Evolutionary conservation across 2,888 invertebrate species (phyloP), one percentile per base, ranked within the genome.

Genomic region (Netelia inedita): DNA sequence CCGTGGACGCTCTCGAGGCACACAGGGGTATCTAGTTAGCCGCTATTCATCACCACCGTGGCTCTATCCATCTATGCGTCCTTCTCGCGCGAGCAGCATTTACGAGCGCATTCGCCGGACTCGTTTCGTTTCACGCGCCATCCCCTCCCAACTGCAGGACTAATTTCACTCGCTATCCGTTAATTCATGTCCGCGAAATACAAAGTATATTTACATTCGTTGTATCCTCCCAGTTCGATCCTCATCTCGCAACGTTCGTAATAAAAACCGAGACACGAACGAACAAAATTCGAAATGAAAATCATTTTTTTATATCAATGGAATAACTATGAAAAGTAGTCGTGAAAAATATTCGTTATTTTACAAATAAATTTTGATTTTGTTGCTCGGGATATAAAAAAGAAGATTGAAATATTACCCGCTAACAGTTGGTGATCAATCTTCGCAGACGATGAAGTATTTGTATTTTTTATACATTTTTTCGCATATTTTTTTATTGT

Each of bases 21-120:
- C 43, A 69, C 66, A 53, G 71, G 66, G 16, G 35, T 66, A 72
- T 61, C 75, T 83, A 80, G 80, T 84, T 84, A 84, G 84, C 73
- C 35, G 80, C 80, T 63, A 80, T 80, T 84, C 84, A 84, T 72
- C 76, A 59, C 68, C 41, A 50, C 41, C 21, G 55, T 69, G 41
- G 74, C 16, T 23, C 66, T 41, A 16, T 69, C 14, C 55, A 35
- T 69, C 35, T 55, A 55, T 63, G 21, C 16, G 63, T 28, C 59
- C 19, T 16, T 16, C 57, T 79, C 55, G 23, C 65, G 16, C 43
- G 41, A 16, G n/a, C 43, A 28, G 59, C 69, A 46, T 50, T 79
- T 59, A 59, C 53, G 9, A 73, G 53, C 61, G 53, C 80, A 59
- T 61, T 53, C 66, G 55, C 71, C 61, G 19, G 53, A 66, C 74